These are phyloP conservation scores for Apis dorsata DNA, from an alignment of 1,140 invertebrate genomes.

Conservation along the genomic window DNA sequence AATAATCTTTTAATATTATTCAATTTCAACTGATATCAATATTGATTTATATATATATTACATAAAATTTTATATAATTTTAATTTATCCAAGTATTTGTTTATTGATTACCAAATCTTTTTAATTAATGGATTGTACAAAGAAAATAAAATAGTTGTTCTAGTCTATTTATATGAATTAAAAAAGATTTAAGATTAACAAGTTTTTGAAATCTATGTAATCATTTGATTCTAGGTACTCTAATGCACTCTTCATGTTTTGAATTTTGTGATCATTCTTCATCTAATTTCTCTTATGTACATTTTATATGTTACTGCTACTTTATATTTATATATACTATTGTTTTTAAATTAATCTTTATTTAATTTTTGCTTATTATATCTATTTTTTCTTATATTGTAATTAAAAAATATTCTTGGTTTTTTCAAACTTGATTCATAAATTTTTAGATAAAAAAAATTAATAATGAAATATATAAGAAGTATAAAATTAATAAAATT, in stretches of 20 bases:
- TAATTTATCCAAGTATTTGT: not conserved
- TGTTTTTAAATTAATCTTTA: not conserved
- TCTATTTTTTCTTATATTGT: not conserved
- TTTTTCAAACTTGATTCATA: no score
- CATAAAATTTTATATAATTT: not conserved
- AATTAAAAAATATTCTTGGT: no score
- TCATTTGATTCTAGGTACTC: not conserved
- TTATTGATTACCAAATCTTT: not conserved
- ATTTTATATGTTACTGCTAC: not conserved
- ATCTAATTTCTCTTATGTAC: not conserved
- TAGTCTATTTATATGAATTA: not conserved
- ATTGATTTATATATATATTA: not conserved
- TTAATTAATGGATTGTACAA: not conserved
- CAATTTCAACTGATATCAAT: no score
- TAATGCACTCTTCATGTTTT: constrained; percentile 3
- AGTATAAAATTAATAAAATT: no score
- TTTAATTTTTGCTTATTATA: not conserved
- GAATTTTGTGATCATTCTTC: not conserved
- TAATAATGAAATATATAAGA: no score
- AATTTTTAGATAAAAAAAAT: no score
- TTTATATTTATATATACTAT: not conserved
- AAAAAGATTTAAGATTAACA: not conserved
- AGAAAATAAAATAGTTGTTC: not conserved
- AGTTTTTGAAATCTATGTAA: not conserved
- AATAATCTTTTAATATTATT: no score